These are phyloP conservation scores for Zygaena filipendulae DNA, from an alignment of 2,888 invertebrate genomes.

Conservation along the genomic window DNA sequence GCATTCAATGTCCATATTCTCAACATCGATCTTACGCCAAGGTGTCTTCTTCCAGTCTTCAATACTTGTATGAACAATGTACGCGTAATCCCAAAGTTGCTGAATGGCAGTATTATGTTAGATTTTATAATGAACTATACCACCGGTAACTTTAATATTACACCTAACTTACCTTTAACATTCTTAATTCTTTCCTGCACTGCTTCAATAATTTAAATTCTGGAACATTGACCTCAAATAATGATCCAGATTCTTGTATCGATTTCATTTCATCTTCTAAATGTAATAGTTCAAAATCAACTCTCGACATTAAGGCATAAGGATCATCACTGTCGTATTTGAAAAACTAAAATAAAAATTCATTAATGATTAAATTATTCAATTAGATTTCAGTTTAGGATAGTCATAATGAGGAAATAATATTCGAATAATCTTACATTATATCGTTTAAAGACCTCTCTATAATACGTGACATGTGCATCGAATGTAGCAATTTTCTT, in stretches of 20 bases:
- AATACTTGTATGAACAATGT: slow-evolving; percentile 89
- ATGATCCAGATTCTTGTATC: slow-evolving; percentile 88
- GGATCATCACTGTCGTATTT: slow-evolving; percentile 80
- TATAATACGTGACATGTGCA: slow-evolving; percentile 81
- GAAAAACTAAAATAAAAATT: slow-evolving; percentile 62
- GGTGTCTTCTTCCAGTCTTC: slow-evolving; percentile 98
- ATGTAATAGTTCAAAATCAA: slow-evolving; percentile 80
- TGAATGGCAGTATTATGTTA: too few relatives aligned
- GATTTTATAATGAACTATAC: too few relatives aligned
- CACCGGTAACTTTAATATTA: too few relatives aligned
- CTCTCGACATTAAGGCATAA: slow-evolving; percentile 79
- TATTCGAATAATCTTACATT: too few relatives aligned
- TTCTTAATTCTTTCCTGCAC: slow-evolving; percentile 89
- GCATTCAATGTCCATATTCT: slow-evolving; percentile 98
- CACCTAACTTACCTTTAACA: slow-evolving; percentile 84
- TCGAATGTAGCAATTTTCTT: slow-evolving; percentile 90
- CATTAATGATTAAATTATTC: background rate
- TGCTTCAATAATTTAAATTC: slow-evolving; percentile 94
- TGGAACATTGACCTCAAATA: slow-evolving; percentile 95
- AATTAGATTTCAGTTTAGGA: too few relatives aligned
- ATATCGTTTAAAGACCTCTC: slow-evolving; percentile 88
- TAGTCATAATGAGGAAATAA: too few relatives aligned
- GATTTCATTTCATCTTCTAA: slow-evolving; percentile 88
- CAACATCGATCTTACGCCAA: slow-evolving; percentile 97
- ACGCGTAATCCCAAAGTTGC: slow-evolving; percentile 96